Percentiles rank a stretch among this genome's conserved stretches.
phyloP scores from a whole-genome alignment of 37 sponge, comb jelly and placozoan species.

The Theonella swinhoei region DNA sequence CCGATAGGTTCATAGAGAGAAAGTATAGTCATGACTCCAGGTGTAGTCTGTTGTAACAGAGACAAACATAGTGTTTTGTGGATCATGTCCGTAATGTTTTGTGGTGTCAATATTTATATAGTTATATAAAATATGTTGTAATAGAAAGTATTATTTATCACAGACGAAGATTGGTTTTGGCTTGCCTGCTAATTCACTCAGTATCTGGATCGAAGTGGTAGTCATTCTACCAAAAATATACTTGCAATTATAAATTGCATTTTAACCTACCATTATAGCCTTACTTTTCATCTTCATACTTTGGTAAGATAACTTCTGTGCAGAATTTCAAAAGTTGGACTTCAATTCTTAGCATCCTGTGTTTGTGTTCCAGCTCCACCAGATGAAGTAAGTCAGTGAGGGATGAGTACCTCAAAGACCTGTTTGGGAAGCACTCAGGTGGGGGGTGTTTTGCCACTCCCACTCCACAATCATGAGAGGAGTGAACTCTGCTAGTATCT shows the following conservation, averaged over 20 bases:
- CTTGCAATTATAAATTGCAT: background rate
- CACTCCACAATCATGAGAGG: no score
- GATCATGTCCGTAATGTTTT: no score
- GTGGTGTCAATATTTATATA: background rate
- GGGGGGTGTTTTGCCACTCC: no score
- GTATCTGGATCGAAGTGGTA: background rate
- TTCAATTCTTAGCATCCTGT: background rate
- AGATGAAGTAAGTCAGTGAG: background rate
- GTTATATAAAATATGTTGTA: background rate
- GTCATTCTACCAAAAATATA: background rate
- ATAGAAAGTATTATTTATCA: background rate
- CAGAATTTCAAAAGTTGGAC: background rate
- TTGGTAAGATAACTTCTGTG: background rate
- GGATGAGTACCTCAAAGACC: background rate
- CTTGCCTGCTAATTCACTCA: background rate
- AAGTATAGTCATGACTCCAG: slow-evolving; percentile 47
- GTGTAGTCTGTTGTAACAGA: slow-evolving; percentile 6
- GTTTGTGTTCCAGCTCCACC: background rate
- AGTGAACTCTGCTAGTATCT: no score
- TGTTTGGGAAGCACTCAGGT: no score
- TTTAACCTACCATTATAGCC: background rate
- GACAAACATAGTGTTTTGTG: background rate
- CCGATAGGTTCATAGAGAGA: slow-evolving; percentile 72
- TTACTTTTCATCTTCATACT: background rate
- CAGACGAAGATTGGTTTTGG: background rate